Evolutionary conservation across 2,888 invertebrate genomes (phyloP), one percentile per base, ranked within the genome.

Genomic region (Molorchus minor): DNA sequence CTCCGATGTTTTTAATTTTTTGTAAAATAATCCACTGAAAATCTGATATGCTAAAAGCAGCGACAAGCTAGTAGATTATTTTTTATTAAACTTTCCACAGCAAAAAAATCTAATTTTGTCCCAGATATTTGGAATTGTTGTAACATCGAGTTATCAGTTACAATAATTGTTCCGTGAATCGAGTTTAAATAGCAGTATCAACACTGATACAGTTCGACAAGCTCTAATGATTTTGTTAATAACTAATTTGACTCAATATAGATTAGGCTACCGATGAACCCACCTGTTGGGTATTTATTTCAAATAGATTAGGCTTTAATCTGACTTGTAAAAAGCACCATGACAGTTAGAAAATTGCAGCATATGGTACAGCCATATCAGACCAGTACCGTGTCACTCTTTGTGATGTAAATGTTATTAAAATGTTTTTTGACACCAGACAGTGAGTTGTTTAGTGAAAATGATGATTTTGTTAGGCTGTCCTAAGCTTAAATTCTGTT

Each of bases 231-330:
- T 70, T 68, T 54, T 61, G 53, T 57, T 65, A 66, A 68, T 67
- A 69, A 68, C 69, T 63, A 67, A 71, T 71, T 68, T 65, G 61
- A 70, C 69, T 69, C 67, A 71, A 71, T 71, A 66, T 69, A 70
- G 71, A 70, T 70, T 66, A 70, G 63, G 56, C 68, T 68, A 69
- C 67, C 68, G 68, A 66, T 64, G 63, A 64, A 64, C 66, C 66
- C 66, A 66, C 66, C 61, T 66, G 66, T 53, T 60, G 56, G 41
- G 33, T 68, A 67, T 70, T 65, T 70, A 69, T 70, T 68, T 64
- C 67, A 61, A 62, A 55, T 64, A 71, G 71, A 72, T 73, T 71
- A 69, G 62, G 61, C 60, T 68, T 25, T 72, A 73, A 73, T 72
- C 70, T 73, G 70, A 69, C 70, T 69, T 56, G 63, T 69, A 71